Conservation (phyloP, 2,888 invertebrate species). For the Eudemis profundana region DNA sequence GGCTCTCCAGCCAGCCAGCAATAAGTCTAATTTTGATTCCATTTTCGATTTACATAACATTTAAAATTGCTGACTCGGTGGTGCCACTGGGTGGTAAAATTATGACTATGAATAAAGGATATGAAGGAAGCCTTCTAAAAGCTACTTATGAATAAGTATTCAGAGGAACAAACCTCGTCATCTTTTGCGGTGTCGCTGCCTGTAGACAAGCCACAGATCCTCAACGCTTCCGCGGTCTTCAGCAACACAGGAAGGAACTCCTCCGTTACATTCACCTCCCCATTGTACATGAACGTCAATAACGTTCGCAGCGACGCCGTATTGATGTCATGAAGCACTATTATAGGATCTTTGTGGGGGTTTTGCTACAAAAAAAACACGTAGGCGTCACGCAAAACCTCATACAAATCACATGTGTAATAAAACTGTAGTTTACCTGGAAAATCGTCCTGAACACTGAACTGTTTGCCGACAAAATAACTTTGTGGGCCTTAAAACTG, state of each 20-base stretch:
- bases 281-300: slow-evolving; percentile 90
- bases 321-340: slow-evolving; percentile 90
- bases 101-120: too few species aligned
- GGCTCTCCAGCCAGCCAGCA: too few species aligned
- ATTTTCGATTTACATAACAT: too few species aligned
- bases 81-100: too few species aligned
- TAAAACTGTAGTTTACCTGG: slow-evolving; percentile 72
- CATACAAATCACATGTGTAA: slow-evolving; percentile 36
- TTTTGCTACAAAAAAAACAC: slow-evolving; percentile 86
- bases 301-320: slow-evolving; percentile 87
- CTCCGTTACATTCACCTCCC: slow-evolving; percentile 90
- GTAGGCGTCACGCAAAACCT: slow-evolving; percentile 69
- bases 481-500: slow-evolving; percentile 88
- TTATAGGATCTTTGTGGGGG: slow-evolving; percentile 90
- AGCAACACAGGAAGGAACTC: slow-evolving; percentile 88
- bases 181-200: slow-evolving; percentile 76
- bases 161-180: slow-evolving; percentile 66
- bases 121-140: too few species aligned
- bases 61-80: too few species aligned
- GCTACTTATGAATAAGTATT: too few species aligned
- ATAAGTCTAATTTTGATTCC: too few species aligned
- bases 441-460: slow-evolving; percentile 88
- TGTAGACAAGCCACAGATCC: slow-evolving; percentile 89
- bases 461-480: slow-evolving; percentile 88
- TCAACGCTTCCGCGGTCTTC: slow-evolving; percentile 88